phyloP scores from a whole-genome alignment of 2,113 vertebrate genomes.

The Tapirus terrestris region DNA sequence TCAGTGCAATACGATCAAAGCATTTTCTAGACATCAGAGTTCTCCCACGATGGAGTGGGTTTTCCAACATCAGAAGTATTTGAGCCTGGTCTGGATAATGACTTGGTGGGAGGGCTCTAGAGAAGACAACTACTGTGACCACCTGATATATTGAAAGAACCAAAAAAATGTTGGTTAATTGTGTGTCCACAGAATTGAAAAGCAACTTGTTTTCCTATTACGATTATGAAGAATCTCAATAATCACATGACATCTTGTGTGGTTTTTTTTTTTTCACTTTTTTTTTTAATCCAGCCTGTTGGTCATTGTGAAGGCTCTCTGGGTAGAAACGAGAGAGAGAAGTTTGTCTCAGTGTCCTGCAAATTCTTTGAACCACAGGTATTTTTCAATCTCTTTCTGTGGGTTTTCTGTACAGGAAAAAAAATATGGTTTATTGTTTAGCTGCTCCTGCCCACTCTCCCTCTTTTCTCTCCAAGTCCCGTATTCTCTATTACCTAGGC shows the following conservation, averaged over 20 bases:
- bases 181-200: background rate
- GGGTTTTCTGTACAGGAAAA: background rate
- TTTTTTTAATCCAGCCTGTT: slow-evolving; percentile 70
- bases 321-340: rapidly evolving
- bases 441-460: too few relatives aligned
- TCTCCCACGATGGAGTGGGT: too few relatives aligned
- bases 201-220: background rate
- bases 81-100: too few relatives aligned
- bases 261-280: slow-evolving; percentile 12
- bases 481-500: background rate
- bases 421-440: background rate
- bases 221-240: background rate
- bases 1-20: too few relatives aligned
- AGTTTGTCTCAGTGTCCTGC: slow-evolving; percentile 67
- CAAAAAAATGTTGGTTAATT: background rate
- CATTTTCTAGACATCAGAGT: too few relatives aligned
- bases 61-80: too few relatives aligned
- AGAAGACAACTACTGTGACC: too few relatives aligned
- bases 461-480: too few relatives aligned
- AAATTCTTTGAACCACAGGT: slow-evolving; percentile 83
- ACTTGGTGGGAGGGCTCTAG: too few relatives aligned
- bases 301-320: slow-evolving; percentile 82
- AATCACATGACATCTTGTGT: background rate
- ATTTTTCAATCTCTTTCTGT: slow-evolving; percentile 65
- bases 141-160: background rate